Conservation (phyloP, 2,113 vertebrate genomes). For the Ptyas mucosa region DNA sequence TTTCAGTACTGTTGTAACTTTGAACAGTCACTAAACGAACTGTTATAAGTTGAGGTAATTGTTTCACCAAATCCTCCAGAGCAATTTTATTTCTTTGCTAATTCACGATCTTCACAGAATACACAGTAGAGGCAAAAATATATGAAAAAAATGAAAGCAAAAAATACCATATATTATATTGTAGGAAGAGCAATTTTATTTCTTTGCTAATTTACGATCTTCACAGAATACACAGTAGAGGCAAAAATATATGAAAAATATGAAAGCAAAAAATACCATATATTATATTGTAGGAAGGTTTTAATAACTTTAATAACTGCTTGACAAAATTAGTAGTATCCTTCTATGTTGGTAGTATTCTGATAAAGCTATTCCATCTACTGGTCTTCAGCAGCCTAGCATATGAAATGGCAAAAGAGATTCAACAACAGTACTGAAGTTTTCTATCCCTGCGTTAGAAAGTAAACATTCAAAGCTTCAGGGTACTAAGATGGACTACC, state of each 20-base stretch:
- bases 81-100: background rate
- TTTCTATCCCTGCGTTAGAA: background rate
- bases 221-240: background rate
- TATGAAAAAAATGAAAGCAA: background rate
- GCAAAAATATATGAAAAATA: background rate
- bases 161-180: background rate
- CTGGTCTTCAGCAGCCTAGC: background rate
- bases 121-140: background rate
- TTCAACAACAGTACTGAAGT: background rate
- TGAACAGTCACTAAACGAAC: background rate
- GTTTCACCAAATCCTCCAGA: background rate
- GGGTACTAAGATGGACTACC: background rate
- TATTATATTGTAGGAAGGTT: background rate
- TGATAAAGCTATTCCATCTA: background rate
- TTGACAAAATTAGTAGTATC: background rate
- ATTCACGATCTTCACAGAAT: background rate
- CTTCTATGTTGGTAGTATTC: background rate
- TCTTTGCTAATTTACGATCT: background rate
- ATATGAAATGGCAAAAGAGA: background rate
- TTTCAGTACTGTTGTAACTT: background rate
- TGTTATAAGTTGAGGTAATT: background rate
- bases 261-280: background rate
- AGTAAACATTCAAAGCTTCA: background rate
- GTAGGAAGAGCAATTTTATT: background rate
- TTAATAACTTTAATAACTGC: background rate